Percentiles rank a stretch among this genome's conserved stretches.
These are phyloP conservation scores for Halichoeres trimaculatus DNA, from an alignment of 2,113 vertebrate genomes.

Conservation along the genomic window DNA sequence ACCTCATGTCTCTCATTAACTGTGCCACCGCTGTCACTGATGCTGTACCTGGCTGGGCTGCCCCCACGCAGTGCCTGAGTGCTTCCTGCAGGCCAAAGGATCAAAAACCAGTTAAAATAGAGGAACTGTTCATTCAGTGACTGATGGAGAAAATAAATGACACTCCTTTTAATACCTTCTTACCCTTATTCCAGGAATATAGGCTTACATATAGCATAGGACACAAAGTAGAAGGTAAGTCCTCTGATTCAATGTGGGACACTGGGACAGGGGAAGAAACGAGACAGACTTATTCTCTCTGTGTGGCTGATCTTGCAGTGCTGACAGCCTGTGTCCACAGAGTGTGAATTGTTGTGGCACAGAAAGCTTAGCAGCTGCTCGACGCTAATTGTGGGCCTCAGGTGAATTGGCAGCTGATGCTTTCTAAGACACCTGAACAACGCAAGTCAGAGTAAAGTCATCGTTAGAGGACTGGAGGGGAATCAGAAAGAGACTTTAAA, in stretches of 20 bases:
- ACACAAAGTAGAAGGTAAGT: slow-evolving; percentile 9
- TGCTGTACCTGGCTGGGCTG: slow-evolving; percentile 43
- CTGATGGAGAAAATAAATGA: slow-evolving; percentile 54
- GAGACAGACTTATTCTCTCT: slow-evolving; percentile 38
- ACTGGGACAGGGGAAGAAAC: slow-evolving; percentile 35
- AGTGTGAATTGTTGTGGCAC: slow-evolving; percentile 70
- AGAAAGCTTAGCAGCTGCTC: slow-evolving; percentile 74
- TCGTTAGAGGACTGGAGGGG: slow-evolving; percentile 12
- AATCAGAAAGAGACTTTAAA: slow-evolving; percentile 8
- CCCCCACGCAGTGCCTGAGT: slow-evolving; percentile 40
- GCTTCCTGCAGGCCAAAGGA: slow-evolving; percentile 36
- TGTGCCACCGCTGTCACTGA: slow-evolving; percentile 54
- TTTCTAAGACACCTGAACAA: slow-evolving; percentile 70
- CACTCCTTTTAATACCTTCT: slow-evolving; percentile 43
- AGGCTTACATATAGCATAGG: slow-evolving; percentile 23
- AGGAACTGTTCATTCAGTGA: slow-evolving; percentile 30
- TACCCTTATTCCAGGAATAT: slow-evolving; percentile 5
- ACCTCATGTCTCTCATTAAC: slow-evolving; percentile 70
- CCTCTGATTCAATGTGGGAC: slow-evolving; percentile 16
- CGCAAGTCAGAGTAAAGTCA: slow-evolving; percentile 56
- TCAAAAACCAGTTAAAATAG: slow-evolving; percentile 62
- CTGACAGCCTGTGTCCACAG: slow-evolving; percentile 70
- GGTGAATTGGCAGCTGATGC: slow-evolving; percentile 75
- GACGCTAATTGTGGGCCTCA: slow-evolving; percentile 76
- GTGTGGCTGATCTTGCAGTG: slow-evolving; percentile 53